Percentiles rank a stretch among this genome's conserved stretches.
Evolutionary conservation across 2,113 vertebrate species (phyloP).

Genomic region (Siniperca chuatsi): DNA sequence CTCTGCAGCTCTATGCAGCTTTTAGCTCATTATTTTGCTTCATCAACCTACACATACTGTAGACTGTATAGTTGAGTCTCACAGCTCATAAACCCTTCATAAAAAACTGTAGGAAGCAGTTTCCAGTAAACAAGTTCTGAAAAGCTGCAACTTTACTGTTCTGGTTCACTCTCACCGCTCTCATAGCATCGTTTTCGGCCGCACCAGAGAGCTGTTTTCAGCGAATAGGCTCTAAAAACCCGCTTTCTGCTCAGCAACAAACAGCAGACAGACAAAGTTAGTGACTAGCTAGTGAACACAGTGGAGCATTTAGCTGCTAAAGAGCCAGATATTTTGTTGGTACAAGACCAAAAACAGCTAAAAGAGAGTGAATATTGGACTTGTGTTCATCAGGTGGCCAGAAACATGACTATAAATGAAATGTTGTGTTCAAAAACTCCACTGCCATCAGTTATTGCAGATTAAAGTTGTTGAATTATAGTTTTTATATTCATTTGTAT

Average conservation of each 20-base stretch:
- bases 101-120: constrained; percentile 17
- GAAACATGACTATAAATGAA: no score
- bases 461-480: no score
- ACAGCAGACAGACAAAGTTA: not conserved
- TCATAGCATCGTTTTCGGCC: no score
- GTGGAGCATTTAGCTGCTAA: not conserved
- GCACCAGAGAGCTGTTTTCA: not conserved
- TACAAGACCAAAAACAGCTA: not conserved
- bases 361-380: not conserved
- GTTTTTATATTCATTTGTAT: no score
- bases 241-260: not conserved
- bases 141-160: not conserved
- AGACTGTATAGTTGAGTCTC: constrained; percentile 8
- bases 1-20: not conserved
- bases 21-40: not conserved
- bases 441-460: no score
- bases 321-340: not conserved
- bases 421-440: no score
- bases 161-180: no score
- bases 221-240: not conserved
- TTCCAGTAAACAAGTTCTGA: constrained; percentile 36
- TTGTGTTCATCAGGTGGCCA: not conserved
- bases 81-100: constrained; percentile 1
- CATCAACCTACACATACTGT: not conserved
- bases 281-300: not conserved